phyloP scores from a whole-genome alignment of 1,140 invertebrate species.

The Rhyacophila brunnea region DNA sequence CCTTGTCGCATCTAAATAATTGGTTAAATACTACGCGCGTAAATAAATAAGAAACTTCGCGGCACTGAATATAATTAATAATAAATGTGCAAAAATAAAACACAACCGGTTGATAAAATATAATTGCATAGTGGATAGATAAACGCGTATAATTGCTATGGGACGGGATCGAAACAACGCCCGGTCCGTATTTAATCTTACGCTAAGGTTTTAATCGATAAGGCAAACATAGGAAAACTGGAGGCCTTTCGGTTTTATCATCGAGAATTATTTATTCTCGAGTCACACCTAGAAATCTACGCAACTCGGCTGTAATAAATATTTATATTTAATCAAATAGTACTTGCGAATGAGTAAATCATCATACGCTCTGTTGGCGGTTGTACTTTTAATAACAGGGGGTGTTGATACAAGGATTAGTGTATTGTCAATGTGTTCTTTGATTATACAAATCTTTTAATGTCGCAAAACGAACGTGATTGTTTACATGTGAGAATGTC shows the following conservation, averaged over 20 bases:
- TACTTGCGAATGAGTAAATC: too few relatives aligned
- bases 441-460: too few relatives aligned
- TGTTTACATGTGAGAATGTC: too few relatives aligned
- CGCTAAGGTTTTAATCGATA: constrained; percentile 29
- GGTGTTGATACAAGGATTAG: too few relatives aligned
- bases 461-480: too few relatives aligned
- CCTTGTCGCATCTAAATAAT: too few relatives aligned
- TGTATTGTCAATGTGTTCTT: too few relatives aligned
- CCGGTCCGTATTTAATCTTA: constrained; percentile 17
- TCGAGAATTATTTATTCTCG: not conserved
- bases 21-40: too few relatives aligned
- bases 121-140: constrained; percentile 22
- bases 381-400: not conserved
- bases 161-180: constrained; percentile 2
- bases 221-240: constrained; percentile 26
- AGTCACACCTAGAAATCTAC: constrained; percentile 12
- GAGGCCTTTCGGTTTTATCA: not conserved
- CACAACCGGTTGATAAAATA: constrained; percentile 13
- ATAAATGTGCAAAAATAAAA: constrained; percentile 1
- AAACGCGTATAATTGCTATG: constrained; percentile 16
- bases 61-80: not conserved
- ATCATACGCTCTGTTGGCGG: not conserved
- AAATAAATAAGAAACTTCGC: not conserved
- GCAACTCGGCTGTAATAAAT: constrained; percentile 25
- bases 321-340: constrained; percentile 30